A percentile compares a stretch with the other conserved stretches of the same genome.
These are phyloP conservation scores for Bursaphelenchus okinawaensis DNA, from an alignment of 2,888 invertebrate genomes.

Conservation along the genomic window DNA sequence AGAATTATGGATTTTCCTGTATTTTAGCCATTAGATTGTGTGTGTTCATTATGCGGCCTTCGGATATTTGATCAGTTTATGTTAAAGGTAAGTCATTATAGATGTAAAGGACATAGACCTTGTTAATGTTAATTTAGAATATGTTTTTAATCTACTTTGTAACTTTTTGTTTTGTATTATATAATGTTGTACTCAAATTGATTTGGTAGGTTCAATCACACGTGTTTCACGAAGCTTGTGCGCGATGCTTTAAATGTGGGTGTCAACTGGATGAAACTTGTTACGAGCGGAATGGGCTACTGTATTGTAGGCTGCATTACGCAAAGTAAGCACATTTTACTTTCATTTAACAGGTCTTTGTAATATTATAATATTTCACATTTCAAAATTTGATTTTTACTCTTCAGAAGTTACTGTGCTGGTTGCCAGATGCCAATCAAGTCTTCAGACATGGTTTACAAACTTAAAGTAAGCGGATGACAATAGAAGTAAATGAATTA, in stretches of 20 bases:
- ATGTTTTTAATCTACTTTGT: too few species aligned
- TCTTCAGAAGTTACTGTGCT: slow-evolving; percentile 45
- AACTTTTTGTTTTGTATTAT: too few species aligned
- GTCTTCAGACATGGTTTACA: slow-evolving; percentile 53
- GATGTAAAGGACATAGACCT: too few species aligned
- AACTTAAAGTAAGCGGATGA: slow-evolving; percentile 42
- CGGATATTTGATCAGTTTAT: slow-evolving; percentile 8
- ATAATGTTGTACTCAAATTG: too few species aligned
- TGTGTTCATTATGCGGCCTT: not conserved
- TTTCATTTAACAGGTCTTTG: not conserved
- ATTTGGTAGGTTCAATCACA: not conserved
- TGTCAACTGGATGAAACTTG: slow-evolving; percentile 89
- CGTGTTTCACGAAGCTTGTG: slow-evolving; percentile 92
- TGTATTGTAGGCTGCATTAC: slow-evolving; percentile 95
- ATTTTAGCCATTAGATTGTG: slow-evolving; percentile 1
- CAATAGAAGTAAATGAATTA: not conserved
- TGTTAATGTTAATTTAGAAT: too few species aligned
- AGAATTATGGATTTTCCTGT: not conserved
- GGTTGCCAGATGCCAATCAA: slow-evolving; percentile 49
- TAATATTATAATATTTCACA: not conserved
- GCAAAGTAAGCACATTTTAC: slow-evolving; percentile 72
- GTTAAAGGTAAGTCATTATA: not conserved
- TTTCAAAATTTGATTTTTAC: not conserved
- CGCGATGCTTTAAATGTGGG: slow-evolving; percentile 90
- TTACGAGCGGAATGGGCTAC: slow-evolving; percentile 90